These are phyloP conservation scores for Antitype chi DNA, from an alignment of 2,888 invertebrate genomes.

Conservation along the genomic window DNA sequence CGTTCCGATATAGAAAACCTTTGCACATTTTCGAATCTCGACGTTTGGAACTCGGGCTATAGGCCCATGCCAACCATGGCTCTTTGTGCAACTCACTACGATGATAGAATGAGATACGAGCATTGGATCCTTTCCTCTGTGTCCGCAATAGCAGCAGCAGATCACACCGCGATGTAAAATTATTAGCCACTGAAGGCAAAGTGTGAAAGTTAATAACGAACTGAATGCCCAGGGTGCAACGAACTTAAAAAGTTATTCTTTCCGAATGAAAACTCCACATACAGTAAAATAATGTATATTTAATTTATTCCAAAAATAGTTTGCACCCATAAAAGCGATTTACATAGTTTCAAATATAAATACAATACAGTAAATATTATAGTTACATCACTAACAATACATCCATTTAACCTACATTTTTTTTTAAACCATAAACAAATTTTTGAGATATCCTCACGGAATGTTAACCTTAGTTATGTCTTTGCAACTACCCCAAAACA, in stretches of 20 bases:
- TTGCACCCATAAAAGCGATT: slow-evolving; percentile 49
- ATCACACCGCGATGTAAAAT: not conserved
- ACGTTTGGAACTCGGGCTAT: not conserved
- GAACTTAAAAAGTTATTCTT: not conserved
- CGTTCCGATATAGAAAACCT: not conserved
- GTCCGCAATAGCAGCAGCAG: not conserved
- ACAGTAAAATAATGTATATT: slow-evolving; percentile 49
- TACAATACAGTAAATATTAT: slow-evolving; percentile 25
- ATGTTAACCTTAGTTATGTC: slow-evolving; percentile 26
- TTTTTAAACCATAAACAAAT: slow-evolving; percentile 1
- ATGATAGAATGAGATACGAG: not conserved
- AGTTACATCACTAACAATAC: slow-evolving; percentile 18
- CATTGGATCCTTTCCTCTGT: not conserved
- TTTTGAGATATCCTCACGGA: slow-evolving; percentile 22
- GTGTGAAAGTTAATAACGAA: not conserved
- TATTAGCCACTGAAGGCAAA: not conserved
- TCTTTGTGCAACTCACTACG: not conserved
- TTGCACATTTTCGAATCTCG: not conserved
- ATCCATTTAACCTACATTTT: slow-evolving; percentile 11
- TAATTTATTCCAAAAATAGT: slow-evolving; percentile 54
- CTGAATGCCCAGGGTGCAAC: not conserved
- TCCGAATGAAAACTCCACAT: slow-evolving; percentile 36
- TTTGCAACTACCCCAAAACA: slow-evolving; percentile 29
- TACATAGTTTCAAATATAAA: slow-evolving; percentile 38
- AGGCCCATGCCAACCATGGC: not conserved